These are phyloP conservation scores for Periparus ater DNA, from an alignment of 2,797 vertebrate species.

Conservation along the genomic window DNA sequence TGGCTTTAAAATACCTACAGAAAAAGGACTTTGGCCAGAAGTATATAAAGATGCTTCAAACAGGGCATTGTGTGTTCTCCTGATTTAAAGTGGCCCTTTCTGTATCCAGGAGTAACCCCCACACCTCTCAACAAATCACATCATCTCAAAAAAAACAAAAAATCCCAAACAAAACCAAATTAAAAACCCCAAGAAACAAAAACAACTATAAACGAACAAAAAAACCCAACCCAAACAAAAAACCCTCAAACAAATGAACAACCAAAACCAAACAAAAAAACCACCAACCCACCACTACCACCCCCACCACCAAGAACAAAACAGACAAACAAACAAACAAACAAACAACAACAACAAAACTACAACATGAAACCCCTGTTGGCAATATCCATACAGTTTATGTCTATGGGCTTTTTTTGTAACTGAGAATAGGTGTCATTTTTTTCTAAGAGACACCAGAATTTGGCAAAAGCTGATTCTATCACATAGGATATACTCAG, in stretches of 20 bases:
- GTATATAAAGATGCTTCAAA: neutral
- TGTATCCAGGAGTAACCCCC: neutral
- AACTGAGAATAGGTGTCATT: neutral
- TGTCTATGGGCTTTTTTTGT: neutral
- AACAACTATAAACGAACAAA: neutral
- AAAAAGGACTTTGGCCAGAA: neutral
- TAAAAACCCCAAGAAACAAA: no score
- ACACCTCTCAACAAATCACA: neutral
- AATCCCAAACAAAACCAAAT: neutral
- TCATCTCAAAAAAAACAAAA: neutral
- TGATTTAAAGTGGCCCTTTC: neutral
- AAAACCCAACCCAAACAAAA: accelerated
- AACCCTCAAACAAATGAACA: neutral
- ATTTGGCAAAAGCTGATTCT: neutral
- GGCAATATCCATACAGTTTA: neutral
- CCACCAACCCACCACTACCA: neutral
- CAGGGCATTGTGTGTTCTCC: neutral
- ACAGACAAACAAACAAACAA: neutral
- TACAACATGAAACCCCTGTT: accelerated
- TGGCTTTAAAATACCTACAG: neutral
- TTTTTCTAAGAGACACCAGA: neutral
- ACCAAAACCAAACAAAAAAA: neutral
- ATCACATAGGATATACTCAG: neutral
- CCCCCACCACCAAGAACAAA: neutral
- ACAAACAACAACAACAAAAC: neutral